phyloP scores from a whole-genome alignment of 2,113 vertebrate species.

The Eclectus roratus region DNA sequence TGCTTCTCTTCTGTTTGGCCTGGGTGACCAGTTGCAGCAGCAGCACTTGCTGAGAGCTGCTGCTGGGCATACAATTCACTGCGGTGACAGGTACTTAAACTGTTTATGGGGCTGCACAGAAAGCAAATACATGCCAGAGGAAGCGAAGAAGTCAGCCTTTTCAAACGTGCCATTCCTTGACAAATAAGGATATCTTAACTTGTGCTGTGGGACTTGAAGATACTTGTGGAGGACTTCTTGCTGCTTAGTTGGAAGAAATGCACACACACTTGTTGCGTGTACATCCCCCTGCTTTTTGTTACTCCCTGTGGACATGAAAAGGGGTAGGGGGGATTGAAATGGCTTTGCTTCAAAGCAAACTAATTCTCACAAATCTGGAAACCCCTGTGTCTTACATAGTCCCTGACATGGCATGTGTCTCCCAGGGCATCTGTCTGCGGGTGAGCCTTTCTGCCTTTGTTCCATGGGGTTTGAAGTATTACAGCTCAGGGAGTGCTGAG shows the following conservation, averaged over 20 bases:
- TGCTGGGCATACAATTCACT: neutral
- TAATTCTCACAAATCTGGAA: neutral
- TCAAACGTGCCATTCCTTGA: neutral
- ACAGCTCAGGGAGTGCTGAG: neutral
- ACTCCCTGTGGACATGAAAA: neutral
- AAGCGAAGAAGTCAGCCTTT: neutral
- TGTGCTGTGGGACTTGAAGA: neutral
- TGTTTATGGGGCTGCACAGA: neutral
- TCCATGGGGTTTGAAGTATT: neutral
- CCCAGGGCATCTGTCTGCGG: neutral
- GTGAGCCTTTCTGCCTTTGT: neutral
- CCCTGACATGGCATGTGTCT: neutral
- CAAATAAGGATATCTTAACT: neutral
- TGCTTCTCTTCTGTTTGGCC: neutral
- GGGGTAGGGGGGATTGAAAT: rapidly evolving
- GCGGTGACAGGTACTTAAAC: neutral
- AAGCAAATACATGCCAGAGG: neutral
- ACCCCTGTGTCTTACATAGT: neutral
- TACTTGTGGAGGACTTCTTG: neutral
- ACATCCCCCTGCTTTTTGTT: neutral
- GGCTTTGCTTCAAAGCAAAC: neutral
- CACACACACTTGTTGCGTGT: neutral
- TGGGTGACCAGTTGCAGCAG: neutral
- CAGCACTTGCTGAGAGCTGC: neutral
- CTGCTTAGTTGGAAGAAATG: neutral